These are phyloP conservation scores for Myocastor coypus DNA, from an alignment of 2,113 vertebrate species.

Conservation along the genomic window DNA sequence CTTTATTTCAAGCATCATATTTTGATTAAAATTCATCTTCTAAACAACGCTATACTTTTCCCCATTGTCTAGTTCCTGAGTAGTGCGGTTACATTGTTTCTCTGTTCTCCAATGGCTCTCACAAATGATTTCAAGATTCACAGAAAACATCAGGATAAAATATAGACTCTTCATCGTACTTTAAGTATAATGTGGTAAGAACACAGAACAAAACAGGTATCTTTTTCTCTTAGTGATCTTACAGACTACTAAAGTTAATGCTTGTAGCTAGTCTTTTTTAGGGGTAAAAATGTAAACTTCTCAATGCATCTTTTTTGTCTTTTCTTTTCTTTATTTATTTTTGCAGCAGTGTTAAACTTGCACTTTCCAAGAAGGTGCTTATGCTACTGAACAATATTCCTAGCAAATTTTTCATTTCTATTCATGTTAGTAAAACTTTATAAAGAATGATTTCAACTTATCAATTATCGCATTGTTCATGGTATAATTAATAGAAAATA, in stretches of 20 bases:
- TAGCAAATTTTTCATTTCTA: not conserved
- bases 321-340: too few species aligned
- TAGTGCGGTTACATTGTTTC: not conserved
- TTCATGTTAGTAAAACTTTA: not conserved
- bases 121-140: not conserved
- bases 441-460: not conserved
- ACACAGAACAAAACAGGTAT: not conserved
- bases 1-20: not conserved
- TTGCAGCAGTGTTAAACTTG: too few species aligned
- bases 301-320: too few species aligned
- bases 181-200: not conserved
- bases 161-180: not conserved
- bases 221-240: not conserved
- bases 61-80: not conserved
- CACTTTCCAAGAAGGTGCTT: too few species aligned
- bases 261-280: not conserved
- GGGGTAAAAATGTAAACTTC: not conserved
- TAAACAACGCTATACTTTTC: not conserved
- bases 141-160: not conserved
- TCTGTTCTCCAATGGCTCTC: not conserved
- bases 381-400: too few species aligned
- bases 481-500: not conserved
- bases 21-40: not conserved
- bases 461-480: not conserved
- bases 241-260: not conserved